These are phyloP conservation scores for Oscheius sp. DNA, from an alignment of 2,888 invertebrate species.

Conservation along the genomic window DNA sequence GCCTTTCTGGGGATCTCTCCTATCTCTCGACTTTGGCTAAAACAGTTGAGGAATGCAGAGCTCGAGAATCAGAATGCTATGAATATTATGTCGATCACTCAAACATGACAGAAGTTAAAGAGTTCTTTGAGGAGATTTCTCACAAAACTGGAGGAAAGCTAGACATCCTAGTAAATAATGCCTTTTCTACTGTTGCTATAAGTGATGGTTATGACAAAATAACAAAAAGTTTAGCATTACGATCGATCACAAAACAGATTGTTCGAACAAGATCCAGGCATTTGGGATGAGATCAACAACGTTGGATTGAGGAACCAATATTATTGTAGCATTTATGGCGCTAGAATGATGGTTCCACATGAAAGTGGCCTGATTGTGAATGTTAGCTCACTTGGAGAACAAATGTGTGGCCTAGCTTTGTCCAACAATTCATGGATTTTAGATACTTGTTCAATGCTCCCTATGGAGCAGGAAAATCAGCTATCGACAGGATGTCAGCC, in stretches of 20 bases:
- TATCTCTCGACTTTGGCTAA: constrained; percentile 12
- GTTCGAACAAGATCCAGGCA: constrained; percentile 70
- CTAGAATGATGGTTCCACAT: constrained; percentile 70
- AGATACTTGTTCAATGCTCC: constrained; percentile 72
- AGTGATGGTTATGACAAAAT: constrained; percentile 5
- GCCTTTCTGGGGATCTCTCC: neutral
- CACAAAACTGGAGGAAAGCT: constrained; percentile 71
- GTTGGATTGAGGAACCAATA: constrained; percentile 73
- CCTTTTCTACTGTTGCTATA: constrained; percentile 69
- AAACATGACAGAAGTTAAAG: constrained; percentile 38
- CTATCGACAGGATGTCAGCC: constrained; percentile 72
- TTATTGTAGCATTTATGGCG: constrained; percentile 71
- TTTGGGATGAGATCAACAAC: constrained; percentile 72
- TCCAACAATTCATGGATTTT: neutral
- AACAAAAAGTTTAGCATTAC: neutral
- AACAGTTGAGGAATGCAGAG: constrained; percentile 30
- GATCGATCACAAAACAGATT: constrained; percentile 56
- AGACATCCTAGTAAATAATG: constrained; percentile 73
- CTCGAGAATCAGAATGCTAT: constrained; percentile 36
- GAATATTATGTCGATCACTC: constrained; percentile 39
- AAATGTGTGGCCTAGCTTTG: constrained; percentile 38
- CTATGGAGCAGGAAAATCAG: constrained; percentile 73
- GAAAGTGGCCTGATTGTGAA: constrained; percentile 41
- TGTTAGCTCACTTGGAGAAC: constrained; percentile 41
- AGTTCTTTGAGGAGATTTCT: constrained; percentile 70